These are phyloP conservation scores for Tetranychus truncatus DNA, from an alignment of 2,888 invertebrate species.

Conservation along the genomic window DNA sequence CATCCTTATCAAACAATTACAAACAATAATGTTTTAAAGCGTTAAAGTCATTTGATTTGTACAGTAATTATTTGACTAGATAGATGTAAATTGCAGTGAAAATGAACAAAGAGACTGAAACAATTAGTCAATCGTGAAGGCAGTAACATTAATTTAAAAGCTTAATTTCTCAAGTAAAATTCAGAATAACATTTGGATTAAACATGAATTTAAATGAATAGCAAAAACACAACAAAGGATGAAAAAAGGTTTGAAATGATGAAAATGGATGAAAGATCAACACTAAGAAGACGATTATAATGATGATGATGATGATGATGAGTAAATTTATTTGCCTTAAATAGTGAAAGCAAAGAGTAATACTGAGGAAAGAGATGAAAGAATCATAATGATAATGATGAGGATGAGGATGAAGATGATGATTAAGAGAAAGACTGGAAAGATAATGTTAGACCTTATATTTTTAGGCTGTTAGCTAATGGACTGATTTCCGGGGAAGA, in stretches of 20 bases:
- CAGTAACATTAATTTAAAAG: too few relatives aligned
- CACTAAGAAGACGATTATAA: not conserved
- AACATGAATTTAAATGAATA: not conserved
- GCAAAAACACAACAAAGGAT: not conserved
- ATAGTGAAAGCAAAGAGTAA: not conserved
- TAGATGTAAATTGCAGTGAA: too few relatives aligned
- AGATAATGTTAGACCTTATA: not conserved
- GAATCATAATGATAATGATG: not conserved
- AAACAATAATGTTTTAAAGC: too few relatives aligned
- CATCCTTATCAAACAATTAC: too few relatives aligned
- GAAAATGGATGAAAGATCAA: not conserved
- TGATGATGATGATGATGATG: not conserved
- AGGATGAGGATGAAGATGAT: not conserved
- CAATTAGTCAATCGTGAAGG: too few relatives aligned
- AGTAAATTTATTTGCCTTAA: not conserved
- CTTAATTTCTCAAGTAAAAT: not conserved
- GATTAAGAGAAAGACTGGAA: not conserved
- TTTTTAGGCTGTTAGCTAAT: conserved; percentile 22
- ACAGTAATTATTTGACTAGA: too few relatives aligned
- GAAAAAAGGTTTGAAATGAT: not conserved
- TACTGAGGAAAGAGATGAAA: not conserved
- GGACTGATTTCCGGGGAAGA: conserved; percentile 25
- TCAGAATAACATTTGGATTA: not conserved
- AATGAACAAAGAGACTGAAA: too few relatives aligned
- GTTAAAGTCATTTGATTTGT: too few relatives aligned